Percentiles rank a stretch among this genome's conserved stretches.
Conservation (phyloP, 2,888 invertebrate genomes). For the Chrysolina haemoptera region DNA sequence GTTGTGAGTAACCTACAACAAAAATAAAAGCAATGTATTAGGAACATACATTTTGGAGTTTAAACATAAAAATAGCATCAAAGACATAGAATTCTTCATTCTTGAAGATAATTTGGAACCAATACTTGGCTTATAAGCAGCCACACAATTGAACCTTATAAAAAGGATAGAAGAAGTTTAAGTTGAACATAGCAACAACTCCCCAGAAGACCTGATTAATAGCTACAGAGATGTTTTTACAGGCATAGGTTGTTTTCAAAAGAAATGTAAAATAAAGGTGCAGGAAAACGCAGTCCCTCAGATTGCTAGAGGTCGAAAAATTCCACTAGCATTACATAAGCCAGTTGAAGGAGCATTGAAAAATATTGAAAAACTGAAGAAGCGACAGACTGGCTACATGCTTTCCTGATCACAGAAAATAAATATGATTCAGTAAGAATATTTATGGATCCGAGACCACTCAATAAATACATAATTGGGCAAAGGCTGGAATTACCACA, state of each 20-base stretch:
- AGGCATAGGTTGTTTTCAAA: not conserved
- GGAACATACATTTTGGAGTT: not conserved
- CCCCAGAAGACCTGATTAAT: slow-evolving; percentile 1
- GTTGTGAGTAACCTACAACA: not conserved
- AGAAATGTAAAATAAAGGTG: not conserved
- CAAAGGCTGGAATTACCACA: not conserved
- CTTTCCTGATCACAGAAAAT: not conserved
- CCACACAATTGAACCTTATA: not conserved
- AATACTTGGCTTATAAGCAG: not conserved
- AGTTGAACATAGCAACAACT: not conserved
- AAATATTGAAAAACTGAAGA: not conserved
- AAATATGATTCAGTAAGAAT: not conserved
- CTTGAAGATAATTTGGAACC: not conserved
- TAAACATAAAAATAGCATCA: not conserved
- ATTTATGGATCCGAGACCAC: not conserved
- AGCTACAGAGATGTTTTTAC: not conserved
- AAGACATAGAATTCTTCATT: not conserved
- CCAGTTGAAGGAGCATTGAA: not conserved
- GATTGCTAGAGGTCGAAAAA: not conserved
- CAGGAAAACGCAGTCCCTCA: not conserved
- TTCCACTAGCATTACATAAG: not conserved
- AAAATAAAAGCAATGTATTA: not conserved
- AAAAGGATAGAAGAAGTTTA: not conserved
- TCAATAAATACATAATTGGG: not conserved
- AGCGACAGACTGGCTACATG: not conserved